A percentile compares a stretch with the other conserved stretches of the same genome.
Evolutionary conservation across 2,113 vertebrate genomes (phyloP).

Genomic region (Prionailurus bengalensis): DNA sequence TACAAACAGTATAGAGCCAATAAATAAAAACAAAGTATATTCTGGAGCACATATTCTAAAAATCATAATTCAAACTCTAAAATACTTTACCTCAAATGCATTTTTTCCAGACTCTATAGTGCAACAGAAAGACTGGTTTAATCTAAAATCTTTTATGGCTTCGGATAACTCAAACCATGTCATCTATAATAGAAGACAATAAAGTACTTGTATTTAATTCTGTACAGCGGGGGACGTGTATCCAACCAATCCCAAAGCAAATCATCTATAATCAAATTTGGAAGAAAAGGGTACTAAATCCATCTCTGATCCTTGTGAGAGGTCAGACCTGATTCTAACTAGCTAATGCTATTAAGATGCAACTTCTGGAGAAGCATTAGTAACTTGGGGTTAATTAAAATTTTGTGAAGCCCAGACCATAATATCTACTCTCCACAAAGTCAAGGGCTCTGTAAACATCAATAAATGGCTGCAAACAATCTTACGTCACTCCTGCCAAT

Average conservation of each 20-base stretch:
- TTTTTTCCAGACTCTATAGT: not conserved
- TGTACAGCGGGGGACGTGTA: not conserved
- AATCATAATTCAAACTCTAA: not conserved
- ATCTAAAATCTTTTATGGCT: not conserved
- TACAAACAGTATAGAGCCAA: not conserved
- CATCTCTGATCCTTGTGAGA: not conserved
- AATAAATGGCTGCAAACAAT: not conserved
- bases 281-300: not conserved
- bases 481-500: not conserved
- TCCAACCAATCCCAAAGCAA: not conserved
- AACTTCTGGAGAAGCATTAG: not conserved
- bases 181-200: not conserved
- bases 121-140: not conserved
- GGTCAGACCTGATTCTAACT: not conserved
- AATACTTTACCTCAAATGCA: not conserved
- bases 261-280: conserved; percentile 5
- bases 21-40: not conserved
- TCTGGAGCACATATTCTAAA: not conserved
- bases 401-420: not conserved
- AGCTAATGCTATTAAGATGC: not conserved
- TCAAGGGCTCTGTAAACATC: not conserved
- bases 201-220: not conserved
- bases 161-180: not conserved
- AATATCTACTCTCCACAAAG: not conserved
- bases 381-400: not conserved